Evolutionary conservation across 2,888 invertebrate species (phyloP).

Genomic region (Pammene aurita): DNA sequence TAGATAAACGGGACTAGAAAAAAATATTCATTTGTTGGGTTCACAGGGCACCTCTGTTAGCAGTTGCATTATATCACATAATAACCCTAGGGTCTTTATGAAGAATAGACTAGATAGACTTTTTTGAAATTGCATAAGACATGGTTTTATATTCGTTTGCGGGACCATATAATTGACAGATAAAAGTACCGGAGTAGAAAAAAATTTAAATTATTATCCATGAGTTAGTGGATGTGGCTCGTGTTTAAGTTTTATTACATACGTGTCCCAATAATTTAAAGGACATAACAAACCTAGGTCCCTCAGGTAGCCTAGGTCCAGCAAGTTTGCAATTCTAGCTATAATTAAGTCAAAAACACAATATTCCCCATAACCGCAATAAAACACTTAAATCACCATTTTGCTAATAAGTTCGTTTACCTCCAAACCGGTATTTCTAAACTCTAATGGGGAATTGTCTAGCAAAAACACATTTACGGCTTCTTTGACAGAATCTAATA

Average conservation of each 20-base stretch:
- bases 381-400: constrained; percentile 25
- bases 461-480: constrained; percentile 56
- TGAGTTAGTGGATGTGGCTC: neutral
- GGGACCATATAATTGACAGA: no score
- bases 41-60: no score
- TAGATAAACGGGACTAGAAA: no score
- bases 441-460: constrained; percentile 49
- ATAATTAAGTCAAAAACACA: constrained; percentile 6
- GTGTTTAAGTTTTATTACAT: neutral
- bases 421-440: constrained; percentile 43
- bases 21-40: no score
- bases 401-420: constrained; percentile 38
- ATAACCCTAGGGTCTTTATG: no score
- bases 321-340: neutral
- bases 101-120: no score
- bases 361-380: constrained; percentile 24
- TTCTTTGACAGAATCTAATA: constrained; percentile 57
- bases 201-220: neutral
- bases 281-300: neutral
- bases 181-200: no score
- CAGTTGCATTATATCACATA: no score
- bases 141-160: no score
- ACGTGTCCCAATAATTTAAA: neutral
- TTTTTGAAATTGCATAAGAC: no score
- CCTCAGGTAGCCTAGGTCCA: neutral